Evolutionary conservation across 2,888 invertebrate genomes (phyloP), one percentile per base, ranked within the genome.

Genomic region (Periphyllus acericola): DNA sequence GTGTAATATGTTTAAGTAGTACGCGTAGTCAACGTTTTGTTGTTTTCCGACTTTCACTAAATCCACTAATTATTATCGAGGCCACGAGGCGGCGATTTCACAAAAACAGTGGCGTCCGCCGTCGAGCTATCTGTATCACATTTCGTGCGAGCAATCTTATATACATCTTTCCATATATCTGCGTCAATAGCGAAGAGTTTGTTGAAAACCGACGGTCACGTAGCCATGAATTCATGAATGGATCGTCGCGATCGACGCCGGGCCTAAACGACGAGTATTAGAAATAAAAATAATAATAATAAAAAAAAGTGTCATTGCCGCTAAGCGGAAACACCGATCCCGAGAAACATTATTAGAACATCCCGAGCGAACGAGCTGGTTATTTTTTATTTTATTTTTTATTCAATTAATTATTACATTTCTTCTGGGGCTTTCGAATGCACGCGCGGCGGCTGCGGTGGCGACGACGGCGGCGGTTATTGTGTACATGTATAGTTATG

Each of bases 21-120:
- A 19, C 52, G 1, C 46, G 32, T 40, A 6, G 4, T 25, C 55
- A 55, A 0, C 60, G 60, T 60, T 60, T 74, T 60, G 32, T 32
- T 46, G 40, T 66, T 76, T 76, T 76, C 34, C 32, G 17, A 76
- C 84, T 83, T 83, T 84, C 84, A 84, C 84, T 76, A 84, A 84
- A 76, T 76, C 46, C 1, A 84, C 66, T 76, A 68, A 76, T 76
- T 76, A 83, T 66, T 76, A 84, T 84, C 32, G 76, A 68, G 76
- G 66, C 32, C 76, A 81, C 21, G 66, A n/a, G 29, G 29, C 46
- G 66, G 34, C 25, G 76, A 84, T 84, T 84, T 76, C 84, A 76
- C 66, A 60, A 82, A 19, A n/a, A 52, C 52, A 34, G 32, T 3
- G 14, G 32, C 19, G 46, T 11, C 25, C 0, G n/a, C 80, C 3